Conservation (phyloP, 2,888 invertebrate genomes). For the Sussaba pulchella region DNA sequence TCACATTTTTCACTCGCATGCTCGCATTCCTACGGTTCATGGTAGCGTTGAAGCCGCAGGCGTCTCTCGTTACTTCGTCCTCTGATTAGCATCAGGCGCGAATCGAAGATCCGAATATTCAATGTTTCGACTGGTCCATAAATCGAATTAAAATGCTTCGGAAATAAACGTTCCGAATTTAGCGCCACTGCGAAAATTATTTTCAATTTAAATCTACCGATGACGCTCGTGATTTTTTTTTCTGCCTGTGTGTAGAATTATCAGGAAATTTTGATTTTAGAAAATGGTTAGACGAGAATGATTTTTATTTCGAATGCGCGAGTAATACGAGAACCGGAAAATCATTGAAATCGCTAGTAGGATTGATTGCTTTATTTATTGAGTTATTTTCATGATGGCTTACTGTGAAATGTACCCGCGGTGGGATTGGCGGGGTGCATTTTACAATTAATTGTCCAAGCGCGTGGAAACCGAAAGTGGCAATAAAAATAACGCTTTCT, state of each 20-base stretch:
- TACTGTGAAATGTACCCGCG: conserved; percentile 37
- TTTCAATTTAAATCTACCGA: no score
- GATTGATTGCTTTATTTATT: conserved; percentile 51
- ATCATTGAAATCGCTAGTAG: conserved; percentile 6
- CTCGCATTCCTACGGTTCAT: conserved; percentile 54
- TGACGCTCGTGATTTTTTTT: no score
- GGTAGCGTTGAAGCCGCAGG: conserved; percentile 55
- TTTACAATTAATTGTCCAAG: conserved; percentile 43
- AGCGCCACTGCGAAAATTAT: no score
- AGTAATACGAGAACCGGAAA: not conserved
- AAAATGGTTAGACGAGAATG: not conserved
- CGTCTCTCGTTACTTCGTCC: conserved; percentile 52
- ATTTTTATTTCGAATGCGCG: not conserved
- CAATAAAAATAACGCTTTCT: conserved; percentile 50
- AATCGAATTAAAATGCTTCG: no score
- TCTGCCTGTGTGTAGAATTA: no score
- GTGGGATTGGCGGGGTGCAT: conserved; percentile 52
- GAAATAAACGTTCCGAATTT: no score
- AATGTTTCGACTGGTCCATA: no score
- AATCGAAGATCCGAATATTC: no score
- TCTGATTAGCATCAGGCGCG: conserved; percentile 53
- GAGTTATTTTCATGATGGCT: conserved; percentile 51
- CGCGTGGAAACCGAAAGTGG: conserved; percentile 52
- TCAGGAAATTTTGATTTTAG: no score
- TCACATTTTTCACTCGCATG: conserved; percentile 45